These are phyloP conservation scores for Phyllotreta striolata DNA, from an alignment of 2,888 invertebrate species.

Conservation along the genomic window DNA sequence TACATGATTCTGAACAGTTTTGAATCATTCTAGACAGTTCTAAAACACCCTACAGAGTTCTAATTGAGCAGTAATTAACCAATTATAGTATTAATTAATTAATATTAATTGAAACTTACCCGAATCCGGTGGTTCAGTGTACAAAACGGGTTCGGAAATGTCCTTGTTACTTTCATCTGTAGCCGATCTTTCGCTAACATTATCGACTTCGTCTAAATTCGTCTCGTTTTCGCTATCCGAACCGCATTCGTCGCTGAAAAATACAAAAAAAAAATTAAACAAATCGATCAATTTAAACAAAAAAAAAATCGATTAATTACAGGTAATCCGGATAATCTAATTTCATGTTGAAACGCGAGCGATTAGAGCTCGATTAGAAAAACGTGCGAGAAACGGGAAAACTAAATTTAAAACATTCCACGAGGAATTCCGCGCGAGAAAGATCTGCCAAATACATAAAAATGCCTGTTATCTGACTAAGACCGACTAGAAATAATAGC, in stretches of 20 bases:
- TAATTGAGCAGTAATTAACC: no score
- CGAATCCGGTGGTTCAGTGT: slow-evolving; percentile 27
- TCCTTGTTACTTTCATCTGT: slow-evolving; percentile 44
- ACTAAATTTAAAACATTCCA: slow-evolving; percentile 42
- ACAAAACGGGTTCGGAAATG: slow-evolving; percentile 31
- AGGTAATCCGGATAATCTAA: slow-evolving; percentile 25
- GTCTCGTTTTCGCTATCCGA: slow-evolving; percentile 52
- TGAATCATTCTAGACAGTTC: no score
- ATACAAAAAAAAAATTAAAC: slow-evolving; percentile 28
- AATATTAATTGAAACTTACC: slow-evolving; percentile 37
- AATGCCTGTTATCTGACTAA: slow-evolving; percentile 32
- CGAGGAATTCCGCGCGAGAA: slow-evolving; percentile 34
- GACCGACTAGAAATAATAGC: slow-evolving; percentile 1
- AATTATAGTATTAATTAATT: no score
- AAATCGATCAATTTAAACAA: no score
- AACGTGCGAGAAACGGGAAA: no score
- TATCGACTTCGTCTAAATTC: slow-evolving; percentile 43
- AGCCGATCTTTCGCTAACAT: slow-evolving; percentile 44
- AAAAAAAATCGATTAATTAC: neutral
- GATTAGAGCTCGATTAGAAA: no score
- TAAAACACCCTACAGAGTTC: no score
- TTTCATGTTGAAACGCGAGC: slow-evolving; percentile 36
- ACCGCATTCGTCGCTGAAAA: slow-evolving; percentile 49
- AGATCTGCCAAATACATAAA: slow-evolving; percentile 37
- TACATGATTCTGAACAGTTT: no score